Percentiles rank a stretch among this genome's conserved stretches.
These are phyloP conservation scores for Nudaria mundana DNA, from an alignment of 2,888 invertebrate species.

Conservation along the genomic window DNA sequence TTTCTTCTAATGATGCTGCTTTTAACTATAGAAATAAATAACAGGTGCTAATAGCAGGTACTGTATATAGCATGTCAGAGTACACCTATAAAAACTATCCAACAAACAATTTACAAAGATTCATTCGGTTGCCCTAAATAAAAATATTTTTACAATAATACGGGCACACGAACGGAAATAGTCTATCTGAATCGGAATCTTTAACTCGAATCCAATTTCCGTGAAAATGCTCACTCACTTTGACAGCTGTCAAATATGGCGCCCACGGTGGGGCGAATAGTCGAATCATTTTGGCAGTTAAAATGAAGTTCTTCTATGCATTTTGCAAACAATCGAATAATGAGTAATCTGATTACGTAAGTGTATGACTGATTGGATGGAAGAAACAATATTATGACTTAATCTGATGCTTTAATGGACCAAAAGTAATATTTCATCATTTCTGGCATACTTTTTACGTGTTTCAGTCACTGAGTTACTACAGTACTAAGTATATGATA, in stretches of 20 bases:
- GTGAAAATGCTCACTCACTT: constrained; percentile 25
- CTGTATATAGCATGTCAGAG: too few species aligned
- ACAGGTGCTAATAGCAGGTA: too few species aligned
- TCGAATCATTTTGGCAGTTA: constrained; percentile 18
- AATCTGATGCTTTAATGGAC: background rate
- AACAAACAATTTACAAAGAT: too few species aligned
- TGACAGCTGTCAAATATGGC: constrained; percentile 36
- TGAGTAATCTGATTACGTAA: constrained; percentile 31
- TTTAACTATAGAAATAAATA: too few species aligned
- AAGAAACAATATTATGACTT: constrained; percentile 5
- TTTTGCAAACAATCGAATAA: constrained; percentile 22
- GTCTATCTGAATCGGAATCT: constrained; percentile 28
- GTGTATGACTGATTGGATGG: constrained; percentile 18
- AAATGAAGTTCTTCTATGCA: constrained; percentile 22
- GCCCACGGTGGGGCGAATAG: constrained; percentile 8
- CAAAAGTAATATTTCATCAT: background rate
- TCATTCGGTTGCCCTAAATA: constrained; percentile 8
- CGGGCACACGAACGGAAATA: constrained; percentile 24
- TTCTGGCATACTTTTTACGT: too few species aligned
- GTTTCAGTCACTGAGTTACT: background rate
- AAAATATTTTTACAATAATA: constrained; percentile 21
- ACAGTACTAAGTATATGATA: background rate
- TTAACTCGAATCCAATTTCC: constrained; percentile 24
- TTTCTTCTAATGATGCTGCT: too few species aligned
- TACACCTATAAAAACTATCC: too few species aligned